Evolutionary conservation across 1,140 invertebrate genomes (phyloP), one percentile per base, ranked within the genome.

Genomic region (Pomphorhynchus laevis): DNA sequence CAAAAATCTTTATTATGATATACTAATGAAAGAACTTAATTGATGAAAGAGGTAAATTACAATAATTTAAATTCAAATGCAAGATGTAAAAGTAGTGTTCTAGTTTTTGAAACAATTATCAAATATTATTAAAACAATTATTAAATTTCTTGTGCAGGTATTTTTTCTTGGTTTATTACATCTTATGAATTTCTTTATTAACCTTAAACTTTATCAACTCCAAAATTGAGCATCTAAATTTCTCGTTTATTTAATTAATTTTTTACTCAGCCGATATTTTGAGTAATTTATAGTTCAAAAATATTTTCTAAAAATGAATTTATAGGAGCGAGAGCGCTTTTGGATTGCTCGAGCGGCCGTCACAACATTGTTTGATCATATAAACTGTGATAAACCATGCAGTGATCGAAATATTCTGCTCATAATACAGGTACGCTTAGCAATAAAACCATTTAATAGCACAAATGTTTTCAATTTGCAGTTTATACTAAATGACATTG

Each of bases 101-200:
- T 34, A 14, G 8, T 14, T 34, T 18, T 34, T 34, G 33, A 34
- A 34, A 17, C n/a, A 18, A 14, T 18, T 18, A 8, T 34, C 33
- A 6, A 18, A n/a, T 20, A 5, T 31, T 11, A 14, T 18, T 38
- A 45, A 20, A 14, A 39, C 16, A 25, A 16, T 35, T 5, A 25
- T 18, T 21, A 18, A n/a, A 16, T 42, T 14, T 17, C 18, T 12
- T 14, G 17, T 5, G 11, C 16, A 22, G 34, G 23, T 12, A 37
- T 21, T 37, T 4, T 21, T 46, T 24, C 39, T 43, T 31, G 35
- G 33, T 25, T 51, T 50, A 24, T 49, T 59, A 68, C 65, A 65
- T 21, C 67, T 80, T 51, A 55, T 89, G 41, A 86, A 95, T 50
- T 74, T 79, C n/a, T 86, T 89, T 53, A 73, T 76, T 1, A 93